Percentiles rank a stretch among this genome's conserved stretches.
These are phyloP conservation scores for Hoplodrina blanda DNA, from an alignment of 2,888 invertebrate genomes.

Conservation along the genomic window DNA sequence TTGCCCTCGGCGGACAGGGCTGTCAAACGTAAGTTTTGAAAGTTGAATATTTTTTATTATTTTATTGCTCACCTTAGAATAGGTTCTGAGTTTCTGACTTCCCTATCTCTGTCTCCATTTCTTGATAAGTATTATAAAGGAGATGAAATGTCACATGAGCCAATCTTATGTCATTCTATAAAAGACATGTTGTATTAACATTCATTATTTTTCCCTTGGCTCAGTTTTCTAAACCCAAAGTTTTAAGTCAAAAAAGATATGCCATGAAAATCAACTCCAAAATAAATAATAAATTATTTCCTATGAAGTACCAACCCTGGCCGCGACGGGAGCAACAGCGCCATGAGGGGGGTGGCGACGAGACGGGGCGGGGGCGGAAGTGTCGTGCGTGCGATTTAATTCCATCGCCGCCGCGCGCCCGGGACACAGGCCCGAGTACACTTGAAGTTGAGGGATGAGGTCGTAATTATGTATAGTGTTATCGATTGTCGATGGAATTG, in stretches of 20 bases:
- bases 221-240: too few relatives aligned
- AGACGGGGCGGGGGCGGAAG: conserved; percentile 78
- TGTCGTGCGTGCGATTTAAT: conserved; percentile 90
- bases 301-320: conserved; percentile 49
- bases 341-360: conserved; percentile 63
- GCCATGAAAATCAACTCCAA: neutral
- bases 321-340: conserved; percentile 61
- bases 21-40: conserved; percentile 17
- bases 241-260: too few relatives aligned
- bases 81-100: too few relatives aligned
- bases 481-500: conserved; percentile 56
- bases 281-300: conserved; percentile 8
- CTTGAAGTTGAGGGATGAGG: conserved; percentile 57
- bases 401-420: conserved; percentile 88
- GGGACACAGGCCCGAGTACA: conserved; percentile 70
- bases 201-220: too few relatives aligned
- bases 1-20: conserved; percentile 57
- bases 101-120: too few relatives aligned
- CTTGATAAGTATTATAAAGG: too few relatives aligned
- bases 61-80: too few relatives aligned
- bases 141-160: too few relatives aligned
- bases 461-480: conserved; percentile 34
- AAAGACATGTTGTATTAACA: too few relatives aligned
- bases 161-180: too few relatives aligned
- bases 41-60: neutral